These are phyloP conservation scores for Dugesia japonica DNA, from an alignment of 2,888 invertebrate species.

Conservation along the genomic window DNA sequence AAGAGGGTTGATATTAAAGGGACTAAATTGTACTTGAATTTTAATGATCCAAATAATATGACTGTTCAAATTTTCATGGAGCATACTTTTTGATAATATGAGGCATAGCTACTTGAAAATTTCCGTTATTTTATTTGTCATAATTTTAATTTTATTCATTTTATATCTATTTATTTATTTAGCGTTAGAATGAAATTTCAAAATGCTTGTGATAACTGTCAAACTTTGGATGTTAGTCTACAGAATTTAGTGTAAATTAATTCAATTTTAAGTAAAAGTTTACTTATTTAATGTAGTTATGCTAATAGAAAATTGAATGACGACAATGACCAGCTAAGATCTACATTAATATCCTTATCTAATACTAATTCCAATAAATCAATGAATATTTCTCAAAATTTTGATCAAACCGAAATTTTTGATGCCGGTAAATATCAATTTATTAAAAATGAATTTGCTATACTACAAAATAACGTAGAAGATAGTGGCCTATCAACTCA, in stretches of 20 bases:
- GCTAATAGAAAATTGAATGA: conserved; percentile 13
- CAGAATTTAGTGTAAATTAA: background rate
- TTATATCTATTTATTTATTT: too few relatives aligned
- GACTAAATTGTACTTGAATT: too few relatives aligned
- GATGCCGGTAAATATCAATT: background rate
- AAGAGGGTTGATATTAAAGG: too few relatives aligned
- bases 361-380: conserved; percentile 8
- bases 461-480: too few relatives aligned
- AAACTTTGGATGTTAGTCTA: background rate
- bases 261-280: background rate
- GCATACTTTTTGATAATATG: too few relatives aligned
- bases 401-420: background rate
- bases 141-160: too few relatives aligned
- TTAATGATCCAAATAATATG: too few relatives aligned
- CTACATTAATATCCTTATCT: background rate
- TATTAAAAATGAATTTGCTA: background rate
- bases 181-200: background rate
- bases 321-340: background rate
- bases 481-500: background rate
- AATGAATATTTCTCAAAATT: background rate
- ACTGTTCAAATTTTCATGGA: too few relatives aligned
- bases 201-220: conserved; percentile 6
- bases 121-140: too few relatives aligned
- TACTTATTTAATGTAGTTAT: background rate
- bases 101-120: too few relatives aligned